A percentile compares a stretch with the other conserved stretches of the same genome.
Evolutionary conservation across 2,888 invertebrate genomes (phyloP).

Genomic region (Drosophila tanythrix): DNA sequence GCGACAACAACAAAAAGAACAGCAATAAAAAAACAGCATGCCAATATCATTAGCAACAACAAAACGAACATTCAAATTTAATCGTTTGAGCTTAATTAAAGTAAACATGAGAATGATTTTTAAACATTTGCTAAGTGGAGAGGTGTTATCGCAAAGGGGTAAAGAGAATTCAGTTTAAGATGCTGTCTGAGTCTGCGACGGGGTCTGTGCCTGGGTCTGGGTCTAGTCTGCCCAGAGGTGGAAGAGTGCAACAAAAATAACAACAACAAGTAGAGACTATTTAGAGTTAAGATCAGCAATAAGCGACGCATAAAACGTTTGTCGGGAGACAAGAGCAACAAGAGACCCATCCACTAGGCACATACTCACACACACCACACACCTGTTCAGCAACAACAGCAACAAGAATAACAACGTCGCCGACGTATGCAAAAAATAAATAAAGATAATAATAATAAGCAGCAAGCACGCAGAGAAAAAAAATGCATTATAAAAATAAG

Average conservation of each 20-base stretch:
- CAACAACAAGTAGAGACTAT: slow-evolving; percentile 47
- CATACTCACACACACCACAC: slow-evolving; percentile 48
- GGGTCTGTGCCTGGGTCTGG: slow-evolving; percentile 17
- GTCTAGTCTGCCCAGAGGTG: slow-evolving; percentile 36
- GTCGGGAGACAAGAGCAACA: slow-evolving; percentile 23
- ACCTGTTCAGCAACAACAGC: slow-evolving; percentile 63
- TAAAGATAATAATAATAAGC: slow-evolving; percentile 11
- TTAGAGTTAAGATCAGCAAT: slow-evolving; percentile 74
- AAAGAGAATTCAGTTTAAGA: slow-evolving; percentile 18
- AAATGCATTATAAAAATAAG: background rate
- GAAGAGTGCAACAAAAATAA: slow-evolving; percentile 14
- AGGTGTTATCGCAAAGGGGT: background rate
- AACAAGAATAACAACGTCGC: slow-evolving; percentile 2
- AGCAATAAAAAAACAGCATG: slow-evolving; percentile 10
- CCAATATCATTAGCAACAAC: slow-evolving; percentile 48
- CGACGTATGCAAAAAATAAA: slow-evolving; percentile 7
- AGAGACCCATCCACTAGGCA: slow-evolving; percentile 21
- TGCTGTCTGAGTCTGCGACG: slow-evolving; percentile 14
- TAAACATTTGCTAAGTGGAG: slow-evolving; percentile 57
- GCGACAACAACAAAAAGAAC: slow-evolving; percentile 30
- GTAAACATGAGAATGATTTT: slow-evolving; percentile 70
- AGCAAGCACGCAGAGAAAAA: slow-evolving; percentile 29
- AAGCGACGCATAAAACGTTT: slow-evolving; percentile 60
- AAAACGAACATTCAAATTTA: slow-evolving; percentile 48
- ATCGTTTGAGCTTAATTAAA: slow-evolving; percentile 70